A percentile compares a stretch with the other conserved stretches of the same genome.
phyloP scores from a whole-genome alignment of 1,140 invertebrate genomes.

The Panulirus ornatus region DNA sequence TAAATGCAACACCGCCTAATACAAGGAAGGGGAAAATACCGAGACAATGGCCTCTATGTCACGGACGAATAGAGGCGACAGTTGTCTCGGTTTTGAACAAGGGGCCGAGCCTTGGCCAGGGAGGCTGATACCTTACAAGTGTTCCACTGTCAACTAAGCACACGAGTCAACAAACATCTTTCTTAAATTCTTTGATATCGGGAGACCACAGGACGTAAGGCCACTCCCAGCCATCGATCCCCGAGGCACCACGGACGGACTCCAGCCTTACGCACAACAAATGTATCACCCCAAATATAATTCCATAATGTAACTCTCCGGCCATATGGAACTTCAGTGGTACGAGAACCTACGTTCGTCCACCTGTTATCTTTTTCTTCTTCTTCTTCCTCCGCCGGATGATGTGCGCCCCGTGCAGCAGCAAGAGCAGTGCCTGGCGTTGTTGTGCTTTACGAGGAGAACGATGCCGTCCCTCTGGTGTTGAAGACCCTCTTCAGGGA shows the following conservation, averaged over 20 bases:
- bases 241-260: neutral
- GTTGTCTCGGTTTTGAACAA: neutral
- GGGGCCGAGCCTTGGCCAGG: neutral
- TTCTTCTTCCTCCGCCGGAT: too few species aligned
- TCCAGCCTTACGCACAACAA: too few species aligned
- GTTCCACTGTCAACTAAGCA: conserved; percentile 61
- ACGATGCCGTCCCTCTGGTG: neutral
- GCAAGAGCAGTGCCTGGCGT: too few species aligned
- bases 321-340: too few species aligned
- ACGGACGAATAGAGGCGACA: neutral
- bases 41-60: conserved; percentile 26
- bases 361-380: too few species aligned
- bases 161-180: conserved; percentile 66
- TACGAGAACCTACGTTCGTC: too few species aligned
- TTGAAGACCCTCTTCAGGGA: conserved; percentile 15
- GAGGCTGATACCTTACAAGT: conserved; percentile 59
- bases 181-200: conserved; percentile 58
- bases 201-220: neutral
- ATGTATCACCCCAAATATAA: too few species aligned
- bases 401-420: too few species aligned
- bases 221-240: conserved; percentile 48
- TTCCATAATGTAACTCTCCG: too few species aligned
- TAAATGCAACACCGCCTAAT: conserved; percentile 45
- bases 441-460: too few species aligned
- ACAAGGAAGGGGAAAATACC: neutral